Base-by-base conservation (phyloP, 2,113 vertebrate species). In the Clupea harengus region DNA sequence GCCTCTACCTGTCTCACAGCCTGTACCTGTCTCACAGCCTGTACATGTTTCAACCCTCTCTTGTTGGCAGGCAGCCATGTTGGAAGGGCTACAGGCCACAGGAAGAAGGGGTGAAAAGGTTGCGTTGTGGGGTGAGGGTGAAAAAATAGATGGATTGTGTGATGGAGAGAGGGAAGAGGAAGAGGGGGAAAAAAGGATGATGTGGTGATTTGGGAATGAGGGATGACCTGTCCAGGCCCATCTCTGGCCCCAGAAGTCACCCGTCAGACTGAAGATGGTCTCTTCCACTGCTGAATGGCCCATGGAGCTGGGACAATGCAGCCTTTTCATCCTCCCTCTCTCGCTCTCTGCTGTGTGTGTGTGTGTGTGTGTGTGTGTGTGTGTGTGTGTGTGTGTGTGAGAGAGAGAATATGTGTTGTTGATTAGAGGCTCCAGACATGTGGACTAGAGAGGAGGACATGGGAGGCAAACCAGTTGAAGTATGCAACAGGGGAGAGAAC, bases 141-240 rank as follows among this genome's bases (percentile, higher is more conserved):
- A 13, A 28, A 15, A 4, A 72, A 25, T 8, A 25, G n/a, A 64
- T 25, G 60, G n/a, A 64, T 22, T 18, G 20, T n/a, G 57, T 64
- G 57, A n/a, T 64, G 18, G 57, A 28, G n/a, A 67, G 25, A 28
- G 15, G 64, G 64, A 32, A 32, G 64, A 72, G 64, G 64, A 72
- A 32, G 64, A 72, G 57, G 22, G 22, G 22, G n/a, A 64, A 64
- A 64, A 8, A 20, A 20, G 8, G 7, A 72, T 72, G 64, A 72
- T 72, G 25, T 72, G 10, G 9, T 72, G 64, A 72, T 72, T 25
- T 72, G 64, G 64, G 64, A 72, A 72, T 90, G 84, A 82, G 86
- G 87, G 15, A 57, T 82, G 32, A 52, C 89, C 87, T 84, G 85
- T 90, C 52, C 28, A 32, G 86, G 85, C 82, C 91, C 83, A 47